These are phyloP conservation scores for Lasius platythorax DNA, from an alignment of 2,888 invertebrate species.

Conservation along the genomic window DNA sequence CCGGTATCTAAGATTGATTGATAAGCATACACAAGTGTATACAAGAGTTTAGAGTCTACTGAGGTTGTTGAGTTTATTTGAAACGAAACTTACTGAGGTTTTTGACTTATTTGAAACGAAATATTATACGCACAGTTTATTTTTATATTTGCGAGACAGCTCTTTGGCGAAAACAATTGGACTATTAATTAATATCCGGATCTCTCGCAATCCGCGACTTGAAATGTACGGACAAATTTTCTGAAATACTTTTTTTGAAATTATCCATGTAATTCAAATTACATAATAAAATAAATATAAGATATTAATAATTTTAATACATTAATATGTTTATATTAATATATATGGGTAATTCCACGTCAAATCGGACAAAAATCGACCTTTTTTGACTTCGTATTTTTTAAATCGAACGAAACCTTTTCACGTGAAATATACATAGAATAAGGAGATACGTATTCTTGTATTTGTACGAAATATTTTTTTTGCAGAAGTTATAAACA, in stretches of 20 bases:
- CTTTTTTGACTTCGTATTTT: too few species aligned
- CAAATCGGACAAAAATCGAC: too few species aligned
- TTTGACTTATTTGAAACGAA: not conserved
- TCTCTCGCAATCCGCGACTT: not conserved
- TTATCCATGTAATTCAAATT: too few species aligned
- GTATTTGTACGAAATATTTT: too few species aligned
- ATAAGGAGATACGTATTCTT: too few species aligned
- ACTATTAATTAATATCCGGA: not conserved
- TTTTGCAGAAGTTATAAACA: too few species aligned
- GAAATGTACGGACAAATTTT: not conserved
- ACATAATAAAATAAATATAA: too few species aligned
- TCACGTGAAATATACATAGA: too few species aligned
- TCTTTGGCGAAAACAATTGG: not conserved
- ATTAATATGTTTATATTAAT: too few species aligned
- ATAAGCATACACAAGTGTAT: not conserved
- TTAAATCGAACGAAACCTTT: too few species aligned
- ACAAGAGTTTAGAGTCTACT: not conserved
- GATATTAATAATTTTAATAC: too few species aligned
- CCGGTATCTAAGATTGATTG: not conserved
- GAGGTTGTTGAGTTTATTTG: not conserved
- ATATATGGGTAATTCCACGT: too few species aligned
- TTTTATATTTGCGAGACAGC: not conserved
- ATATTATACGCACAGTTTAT: not conserved
- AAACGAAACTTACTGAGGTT: not conserved
- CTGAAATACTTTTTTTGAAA: not conserved